Evolutionary conservation across 2,113 vertebrate species (phyloP).

Genomic region (Echinops telfairi): DNA sequence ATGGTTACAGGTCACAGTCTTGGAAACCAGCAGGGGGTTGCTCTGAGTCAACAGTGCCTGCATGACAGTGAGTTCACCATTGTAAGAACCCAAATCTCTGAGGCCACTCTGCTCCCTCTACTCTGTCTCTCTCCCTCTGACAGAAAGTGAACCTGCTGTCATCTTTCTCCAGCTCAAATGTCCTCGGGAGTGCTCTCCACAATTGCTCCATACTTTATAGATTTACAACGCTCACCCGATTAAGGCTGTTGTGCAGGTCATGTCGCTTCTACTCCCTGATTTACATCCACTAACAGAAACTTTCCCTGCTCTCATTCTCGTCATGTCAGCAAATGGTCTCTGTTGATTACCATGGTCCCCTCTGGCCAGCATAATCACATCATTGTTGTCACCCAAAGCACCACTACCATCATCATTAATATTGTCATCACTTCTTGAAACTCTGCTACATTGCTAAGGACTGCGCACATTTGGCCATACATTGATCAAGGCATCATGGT

Average conservation of each 20-base stretch:
- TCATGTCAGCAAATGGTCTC: slow-evolving; percentile 43
- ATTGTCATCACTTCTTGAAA: slow-evolving; percentile 17
- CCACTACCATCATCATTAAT: slow-evolving; percentile 4
- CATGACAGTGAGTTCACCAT: neutral
- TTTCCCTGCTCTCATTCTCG: neutral
- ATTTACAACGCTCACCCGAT: neutral
- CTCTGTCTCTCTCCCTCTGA: neutral
- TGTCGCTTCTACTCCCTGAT: neutral
- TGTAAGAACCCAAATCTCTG: neutral
- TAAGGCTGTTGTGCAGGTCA: neutral
- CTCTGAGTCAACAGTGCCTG: no score
- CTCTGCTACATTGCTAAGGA: neutral
- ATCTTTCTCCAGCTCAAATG: neutral
- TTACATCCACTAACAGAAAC: slow-evolving; percentile 11
- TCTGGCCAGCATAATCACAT: neutral
- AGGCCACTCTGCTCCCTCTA: neutral
- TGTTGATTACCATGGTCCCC: neutral
- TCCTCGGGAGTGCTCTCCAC: neutral
- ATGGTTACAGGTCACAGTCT: no score
- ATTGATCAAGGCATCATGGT: neutral
- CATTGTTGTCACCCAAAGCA: slow-evolving; percentile 36
- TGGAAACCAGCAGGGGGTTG: no score
- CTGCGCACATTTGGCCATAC: neutral
- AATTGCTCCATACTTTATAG: neutral
- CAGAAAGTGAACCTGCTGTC: neutral